Evolutionary conservation across 1,140 invertebrate genomes (phyloP).

Genomic region (Acromyrmex echinatior): DNA sequence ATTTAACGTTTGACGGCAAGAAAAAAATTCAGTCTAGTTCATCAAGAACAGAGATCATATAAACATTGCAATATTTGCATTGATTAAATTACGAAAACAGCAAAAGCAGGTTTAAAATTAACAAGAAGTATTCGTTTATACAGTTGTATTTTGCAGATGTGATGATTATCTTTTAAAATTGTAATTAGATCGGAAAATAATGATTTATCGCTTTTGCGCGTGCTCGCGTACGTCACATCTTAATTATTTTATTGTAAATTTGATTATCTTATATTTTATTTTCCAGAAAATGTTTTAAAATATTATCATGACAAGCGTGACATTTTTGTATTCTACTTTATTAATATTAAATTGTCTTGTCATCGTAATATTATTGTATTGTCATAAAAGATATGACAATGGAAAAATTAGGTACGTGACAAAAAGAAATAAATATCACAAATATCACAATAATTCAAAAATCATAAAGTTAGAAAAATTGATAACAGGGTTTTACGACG

Average conservation of each 20-base stretch:
- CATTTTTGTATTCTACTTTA: neutral
- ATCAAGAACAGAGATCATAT: too few species aligned
- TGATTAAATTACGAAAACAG: neutral
- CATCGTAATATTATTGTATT: constrained; percentile 2
- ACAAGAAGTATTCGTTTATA: neutral
- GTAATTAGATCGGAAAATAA: neutral
- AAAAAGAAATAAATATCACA: neutral
- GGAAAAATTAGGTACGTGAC: neutral
- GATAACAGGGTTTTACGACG: neutral
- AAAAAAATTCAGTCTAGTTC: too few species aligned
- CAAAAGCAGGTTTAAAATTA: constrained; percentile 29
- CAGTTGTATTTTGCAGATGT: neutral
- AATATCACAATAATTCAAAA: neutral
- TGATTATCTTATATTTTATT: neutral
- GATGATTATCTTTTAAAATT: neutral
- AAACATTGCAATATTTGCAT: neutral
- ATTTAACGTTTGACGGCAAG: too few species aligned
- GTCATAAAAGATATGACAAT: neutral
- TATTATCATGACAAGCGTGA: neutral
- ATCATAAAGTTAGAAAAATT: neutral
- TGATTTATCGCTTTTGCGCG: too few species aligned
- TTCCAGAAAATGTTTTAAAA: neutral
- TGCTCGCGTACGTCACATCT: too few species aligned
- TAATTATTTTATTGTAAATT: neutral
- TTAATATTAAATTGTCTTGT: neutral